phyloP scores from a whole-genome alignment of 2,113 vertebrate genomes.

The Sorex araneus region DNA sequence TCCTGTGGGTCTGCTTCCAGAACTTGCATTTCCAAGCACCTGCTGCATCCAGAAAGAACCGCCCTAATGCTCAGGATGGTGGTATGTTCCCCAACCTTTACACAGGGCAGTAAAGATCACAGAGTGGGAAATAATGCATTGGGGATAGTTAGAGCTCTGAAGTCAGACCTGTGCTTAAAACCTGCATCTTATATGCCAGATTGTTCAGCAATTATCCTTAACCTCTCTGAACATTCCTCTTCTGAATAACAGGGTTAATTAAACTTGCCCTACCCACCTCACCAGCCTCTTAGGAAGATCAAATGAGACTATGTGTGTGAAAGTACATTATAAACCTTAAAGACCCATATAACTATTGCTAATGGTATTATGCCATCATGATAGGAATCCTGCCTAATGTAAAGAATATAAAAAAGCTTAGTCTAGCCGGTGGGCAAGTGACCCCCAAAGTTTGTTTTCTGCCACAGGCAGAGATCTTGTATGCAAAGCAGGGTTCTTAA shows the following conservation, averaged over 20 bases:
- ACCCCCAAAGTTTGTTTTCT: conserved; percentile 83
- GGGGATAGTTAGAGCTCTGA: conserved; percentile 29
- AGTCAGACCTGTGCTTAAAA: conserved; percentile 45
- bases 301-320: conserved; percentile 63
- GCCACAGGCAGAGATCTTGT: conserved; percentile 81
- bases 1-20: neutral
- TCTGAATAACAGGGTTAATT: conserved; percentile 62
- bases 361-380: neutral
- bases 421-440: conserved; percentile 75
- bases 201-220: conserved; percentile 40
- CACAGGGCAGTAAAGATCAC: neutral
- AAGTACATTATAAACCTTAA: conserved; percentile 67
- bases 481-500: conserved; percentile 82
- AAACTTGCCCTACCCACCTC: conserved; percentile 47
- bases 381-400: neutral
- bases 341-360: neutral
- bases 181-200: neutral
- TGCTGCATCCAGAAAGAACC: neutral
- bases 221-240: conserved; percentile 4
- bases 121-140: neutral
- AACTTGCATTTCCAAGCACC: neutral
- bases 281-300: conserved; percentile 53
- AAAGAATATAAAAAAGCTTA: conserved; percentile 13
- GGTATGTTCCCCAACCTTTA: neutral
- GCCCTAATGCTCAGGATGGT: neutral